A percentile compares a stretch with the other conserved stretches of the same genome.
Conservation (phyloP, 2,797 vertebrate species). For the Centroberyx gerrardi region DNA sequence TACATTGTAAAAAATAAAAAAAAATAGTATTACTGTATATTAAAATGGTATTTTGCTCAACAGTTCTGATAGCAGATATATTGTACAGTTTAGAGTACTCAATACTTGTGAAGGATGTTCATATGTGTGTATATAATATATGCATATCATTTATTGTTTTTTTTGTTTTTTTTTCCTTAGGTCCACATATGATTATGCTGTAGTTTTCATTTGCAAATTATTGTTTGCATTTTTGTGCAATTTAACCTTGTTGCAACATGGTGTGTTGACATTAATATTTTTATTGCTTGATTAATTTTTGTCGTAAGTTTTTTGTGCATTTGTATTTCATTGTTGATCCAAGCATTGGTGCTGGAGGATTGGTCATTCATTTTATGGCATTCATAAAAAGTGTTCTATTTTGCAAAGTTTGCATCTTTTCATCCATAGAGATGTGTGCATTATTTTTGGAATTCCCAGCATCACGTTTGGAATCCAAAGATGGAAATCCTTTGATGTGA, state of each 20-base stretch:
- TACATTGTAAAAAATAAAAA: slow-evolving; percentile 74
- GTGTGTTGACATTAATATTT: slow-evolving; percentile 54
- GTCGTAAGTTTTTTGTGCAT: slow-evolving; percentile 2
- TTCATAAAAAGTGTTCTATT: slow-evolving; percentile 43
- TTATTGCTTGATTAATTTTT: slow-evolving; percentile 41
- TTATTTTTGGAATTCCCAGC: slow-evolving; percentile 9
- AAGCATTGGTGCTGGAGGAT: slow-evolving; percentile 28
- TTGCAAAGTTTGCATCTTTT: slow-evolving; percentile 41
- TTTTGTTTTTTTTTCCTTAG: slow-evolving; percentile 53
- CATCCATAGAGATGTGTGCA: slow-evolving; percentile 61
- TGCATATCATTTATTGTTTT: background rate
- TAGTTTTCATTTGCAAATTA: slow-evolving; percentile 59
- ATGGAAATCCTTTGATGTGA: slow-evolving; percentile 38
- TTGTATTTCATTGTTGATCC: slow-evolving; percentile 36
- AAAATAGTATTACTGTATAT: slow-evolving; percentile 83
- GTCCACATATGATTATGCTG: slow-evolving; percentile 51
- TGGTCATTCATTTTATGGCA: slow-evolving; percentile 21
- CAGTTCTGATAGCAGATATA: slow-evolving; percentile 83
- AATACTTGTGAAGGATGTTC: slow-evolving; percentile 82
- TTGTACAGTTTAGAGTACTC: slow-evolving; percentile 86
- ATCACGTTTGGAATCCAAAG: slow-evolving; percentile 29
- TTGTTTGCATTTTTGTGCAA: slow-evolving; percentile 68
- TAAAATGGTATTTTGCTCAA: slow-evolving; percentile 83
- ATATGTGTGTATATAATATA: slow-evolving; percentile 73
- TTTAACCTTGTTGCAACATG: slow-evolving; percentile 64